Evolutionary conservation across 30 jellyfish, hydroid and myxozoan genomes (phyloP).

Genomic region (Mastigias papua): DNA sequence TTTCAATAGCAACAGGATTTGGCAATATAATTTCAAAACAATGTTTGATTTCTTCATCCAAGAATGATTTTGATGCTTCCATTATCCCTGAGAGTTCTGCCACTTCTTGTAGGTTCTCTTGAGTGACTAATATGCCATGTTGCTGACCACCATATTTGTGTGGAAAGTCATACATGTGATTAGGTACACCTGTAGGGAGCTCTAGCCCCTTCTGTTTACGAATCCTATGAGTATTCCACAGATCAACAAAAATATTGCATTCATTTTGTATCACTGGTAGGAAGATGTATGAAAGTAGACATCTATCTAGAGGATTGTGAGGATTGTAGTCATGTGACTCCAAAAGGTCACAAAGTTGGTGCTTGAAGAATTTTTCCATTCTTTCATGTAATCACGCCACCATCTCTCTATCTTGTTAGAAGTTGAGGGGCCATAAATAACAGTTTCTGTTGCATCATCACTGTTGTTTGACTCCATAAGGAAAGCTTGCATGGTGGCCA

Average conservation of each 20-base stretch:
- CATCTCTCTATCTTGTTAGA: constrained; percentile 39
- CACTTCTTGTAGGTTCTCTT: not conserved
- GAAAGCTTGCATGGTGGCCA: constrained; percentile 66
- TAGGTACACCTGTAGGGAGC: not conserved
- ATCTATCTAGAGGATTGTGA: not conserved
- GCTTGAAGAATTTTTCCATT: constrained; percentile 7
- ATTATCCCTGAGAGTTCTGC: too few relatives aligned
- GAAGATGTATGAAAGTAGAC: not conserved
- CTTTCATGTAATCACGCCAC: constrained; percentile 48
- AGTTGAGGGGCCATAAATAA: constrained; percentile 53
- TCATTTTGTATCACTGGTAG: not conserved
- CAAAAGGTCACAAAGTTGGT: not conserved
- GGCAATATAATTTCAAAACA: too few relatives aligned
- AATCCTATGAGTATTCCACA: not conserved
- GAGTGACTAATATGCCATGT: not conserved
- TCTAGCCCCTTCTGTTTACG: not conserved
- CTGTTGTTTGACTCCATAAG: not conserved
- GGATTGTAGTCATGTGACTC: not conserved
- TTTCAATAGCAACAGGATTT: too few relatives aligned
- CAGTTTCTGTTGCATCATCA: not conserved
- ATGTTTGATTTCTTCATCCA: too few relatives aligned
- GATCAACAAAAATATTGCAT: too few relatives aligned
- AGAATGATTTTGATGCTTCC: too few relatives aligned
- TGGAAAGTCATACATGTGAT: not conserved
- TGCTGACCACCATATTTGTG: not conserved